phyloP scores from a whole-genome alignment of 2,797 vertebrate genomes.

The Rhinatrema bivittatum region DNA sequence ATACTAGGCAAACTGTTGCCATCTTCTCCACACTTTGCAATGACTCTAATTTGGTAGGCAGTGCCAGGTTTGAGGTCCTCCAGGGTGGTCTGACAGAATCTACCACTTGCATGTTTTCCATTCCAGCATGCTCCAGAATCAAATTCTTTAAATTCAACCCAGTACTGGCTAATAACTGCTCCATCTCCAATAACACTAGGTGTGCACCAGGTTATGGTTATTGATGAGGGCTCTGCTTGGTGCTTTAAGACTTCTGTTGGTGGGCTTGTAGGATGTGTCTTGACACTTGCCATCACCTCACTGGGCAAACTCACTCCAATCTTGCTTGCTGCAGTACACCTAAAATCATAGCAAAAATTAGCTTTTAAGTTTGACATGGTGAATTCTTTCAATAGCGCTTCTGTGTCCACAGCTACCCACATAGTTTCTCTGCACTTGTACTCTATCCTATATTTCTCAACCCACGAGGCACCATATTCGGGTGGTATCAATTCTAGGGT shows the following conservation, averaged over 20 bases:
- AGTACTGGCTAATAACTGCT: neutral
- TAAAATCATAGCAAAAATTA: constrained; percentile 34
- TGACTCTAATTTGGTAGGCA: neutral
- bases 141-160: constrained; percentile 3
- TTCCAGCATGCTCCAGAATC: neutral
- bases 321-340: constrained; percentile 23
- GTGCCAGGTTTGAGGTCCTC: neutral
- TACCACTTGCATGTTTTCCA: neutral
- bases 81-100: too few relatives aligned
- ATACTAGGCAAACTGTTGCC: neutral
- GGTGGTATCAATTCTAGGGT: too few relatives aligned
- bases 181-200: neutral
- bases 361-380: constrained; percentile 16
- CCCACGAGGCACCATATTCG: too few relatives aligned
- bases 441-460: too few relatives aligned
- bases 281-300: neutral
- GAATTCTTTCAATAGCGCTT: constrained; percentile 1
- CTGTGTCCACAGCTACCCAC: constrained; percentile 7
- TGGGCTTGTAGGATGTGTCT: constrained; percentile 6
- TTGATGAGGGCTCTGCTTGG: neutral
- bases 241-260: neutral
- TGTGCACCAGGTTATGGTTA: neutral
- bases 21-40: neutral
- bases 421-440: too few relatives aligned
- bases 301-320: neutral